A percentile compares a stretch with the other conserved stretches of the same genome.
Conservation (phyloP, 2,797 vertebrate genomes). For the Acanthurus leucopareius region DNA sequence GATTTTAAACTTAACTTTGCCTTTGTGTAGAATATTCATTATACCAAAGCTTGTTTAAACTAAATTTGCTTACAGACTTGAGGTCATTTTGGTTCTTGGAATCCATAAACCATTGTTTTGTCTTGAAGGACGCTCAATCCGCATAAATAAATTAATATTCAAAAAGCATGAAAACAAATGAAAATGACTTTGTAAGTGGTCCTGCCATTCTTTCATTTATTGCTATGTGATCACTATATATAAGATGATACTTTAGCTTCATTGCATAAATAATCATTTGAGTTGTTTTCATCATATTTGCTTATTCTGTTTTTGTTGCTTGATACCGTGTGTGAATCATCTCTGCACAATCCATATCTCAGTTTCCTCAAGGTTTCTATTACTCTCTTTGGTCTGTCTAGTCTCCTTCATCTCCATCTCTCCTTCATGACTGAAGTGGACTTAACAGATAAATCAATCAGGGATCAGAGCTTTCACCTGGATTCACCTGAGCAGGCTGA, state of each 20-base stretch:
- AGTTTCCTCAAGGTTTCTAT: slow-evolving; percentile 35
- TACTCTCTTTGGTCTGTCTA: slow-evolving; percentile 15
- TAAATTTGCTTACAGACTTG: slow-evolving; percentile 9
- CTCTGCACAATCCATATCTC: slow-evolving; percentile 13
- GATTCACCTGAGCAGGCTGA: slow-evolving; percentile 72
- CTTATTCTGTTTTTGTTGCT: not conserved
- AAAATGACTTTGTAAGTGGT: not conserved
- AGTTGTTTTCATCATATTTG: not conserved
- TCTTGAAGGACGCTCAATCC: not conserved
- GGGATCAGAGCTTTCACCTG: slow-evolving; percentile 66
- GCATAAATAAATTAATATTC: slow-evolving; percentile 24
- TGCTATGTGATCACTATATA: not conserved
- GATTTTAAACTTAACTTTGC: slow-evolving; percentile 13
- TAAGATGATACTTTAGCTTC: not conserved
- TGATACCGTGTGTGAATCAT: slow-evolving; percentile 18
- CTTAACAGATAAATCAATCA: slow-evolving; percentile 70
- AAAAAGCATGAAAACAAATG: slow-evolving; percentile 17
- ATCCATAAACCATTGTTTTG: slow-evolving; percentile 14
- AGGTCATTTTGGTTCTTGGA: slow-evolving; percentile 11
- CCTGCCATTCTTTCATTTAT: not conserved
- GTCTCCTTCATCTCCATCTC: slow-evolving; percentile 51
- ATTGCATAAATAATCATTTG: slow-evolving; percentile 2
- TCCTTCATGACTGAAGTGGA: slow-evolving; percentile 52
- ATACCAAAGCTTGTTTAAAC: slow-evolving; percentile 3
- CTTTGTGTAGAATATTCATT: not conserved